These are phyloP conservation scores for Drosophila putrida DNA, from an alignment of 2,888 invertebrate species.

Conservation along the genomic window DNA sequence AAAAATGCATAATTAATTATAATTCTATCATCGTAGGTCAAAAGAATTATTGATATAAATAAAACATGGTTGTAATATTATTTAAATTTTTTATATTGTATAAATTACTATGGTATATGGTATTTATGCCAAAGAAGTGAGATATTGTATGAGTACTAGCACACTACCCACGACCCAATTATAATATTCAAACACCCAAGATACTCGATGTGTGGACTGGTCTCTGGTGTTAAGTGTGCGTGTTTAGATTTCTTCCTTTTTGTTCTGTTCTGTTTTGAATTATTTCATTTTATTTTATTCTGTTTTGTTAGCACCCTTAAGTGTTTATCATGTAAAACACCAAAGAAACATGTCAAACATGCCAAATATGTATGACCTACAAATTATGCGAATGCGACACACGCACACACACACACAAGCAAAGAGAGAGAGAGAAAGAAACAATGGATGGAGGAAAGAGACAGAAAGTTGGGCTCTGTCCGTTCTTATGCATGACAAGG, in stretches of 20 bases:
- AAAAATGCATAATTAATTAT: too few species aligned
- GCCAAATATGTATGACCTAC: slow-evolving; percentile 79
- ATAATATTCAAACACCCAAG: background rate
- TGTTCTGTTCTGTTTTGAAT: background rate
- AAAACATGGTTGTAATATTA: too few species aligned
- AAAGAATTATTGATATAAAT: too few species aligned
- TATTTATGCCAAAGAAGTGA: background rate
- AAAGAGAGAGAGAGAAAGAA: background rate
- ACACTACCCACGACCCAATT: too few species aligned
- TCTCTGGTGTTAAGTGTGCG: slow-evolving; percentile 30
- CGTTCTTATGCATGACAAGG: slow-evolving; percentile 28
- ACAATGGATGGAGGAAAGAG: background rate
- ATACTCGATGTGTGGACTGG: slow-evolving; percentile 2
- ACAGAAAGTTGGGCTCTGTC: background rate
- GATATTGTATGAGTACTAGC: background rate
- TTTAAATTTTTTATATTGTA: too few species aligned
- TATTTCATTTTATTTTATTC: slow-evolving; percentile 15
- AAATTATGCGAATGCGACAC: slow-evolving; percentile 77
- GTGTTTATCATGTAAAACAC: slow-evolving; percentile 80
- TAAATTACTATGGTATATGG: too few species aligned
- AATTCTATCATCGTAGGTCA: too few species aligned
- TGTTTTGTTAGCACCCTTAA: slow-evolving; percentile 62
- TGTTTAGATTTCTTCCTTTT: slow-evolving; percentile 18
- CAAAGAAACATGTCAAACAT: slow-evolving; percentile 81
- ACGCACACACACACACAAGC: slow-evolving; percentile 21